A percentile compares a stretch with the other conserved stretches of the same genome.
These are phyloP conservation scores for Apis laboriosa DNA, from an alignment of 1,140 invertebrate species.

Conservation along the genomic window DNA sequence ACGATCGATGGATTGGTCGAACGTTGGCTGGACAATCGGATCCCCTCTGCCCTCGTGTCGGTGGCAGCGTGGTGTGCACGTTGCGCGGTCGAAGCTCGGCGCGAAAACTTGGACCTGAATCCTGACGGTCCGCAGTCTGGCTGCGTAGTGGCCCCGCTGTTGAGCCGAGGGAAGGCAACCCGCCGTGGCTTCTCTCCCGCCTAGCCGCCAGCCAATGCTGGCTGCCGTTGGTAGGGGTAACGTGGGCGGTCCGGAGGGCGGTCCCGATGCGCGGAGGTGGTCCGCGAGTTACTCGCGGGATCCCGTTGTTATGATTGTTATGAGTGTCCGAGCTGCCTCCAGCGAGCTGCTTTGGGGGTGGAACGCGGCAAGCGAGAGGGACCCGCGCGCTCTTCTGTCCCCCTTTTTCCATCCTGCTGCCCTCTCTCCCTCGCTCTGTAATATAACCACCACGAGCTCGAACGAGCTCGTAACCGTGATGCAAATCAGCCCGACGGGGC, in stretches of 20 bases:
- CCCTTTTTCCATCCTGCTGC: constrained; percentile 52
- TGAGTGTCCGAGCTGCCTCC: constrained; percentile 78
- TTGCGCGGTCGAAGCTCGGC: constrained; percentile 68
- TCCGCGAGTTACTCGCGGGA: constrained; percentile 78
- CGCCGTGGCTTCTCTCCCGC: constrained; percentile 58
- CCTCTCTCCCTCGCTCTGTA: constrained; percentile 62
- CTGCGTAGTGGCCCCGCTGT: constrained; percentile 78
- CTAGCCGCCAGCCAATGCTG: constrained; percentile 46
- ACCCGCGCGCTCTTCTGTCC: constrained; percentile 40
- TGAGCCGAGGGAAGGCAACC: constrained; percentile 62
- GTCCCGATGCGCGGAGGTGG: constrained; percentile 79
- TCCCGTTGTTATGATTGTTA: constrained; percentile 80
- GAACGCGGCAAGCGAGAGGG: constrained; percentile 66
- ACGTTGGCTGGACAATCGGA: background rate
- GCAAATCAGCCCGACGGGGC: constrained; percentile 74
- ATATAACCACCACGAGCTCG: constrained; percentile 73
- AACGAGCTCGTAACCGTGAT: constrained; percentile 77
- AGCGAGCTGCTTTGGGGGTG: constrained; percentile 69
- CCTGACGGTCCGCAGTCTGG: constrained; percentile 80
- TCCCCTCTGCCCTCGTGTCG: constrained; percentile 30
- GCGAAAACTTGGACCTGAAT: constrained; percentile 70
- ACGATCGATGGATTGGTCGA: background rate
- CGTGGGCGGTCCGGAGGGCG: constrained; percentile 75
- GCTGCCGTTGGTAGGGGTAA: constrained; percentile 52
- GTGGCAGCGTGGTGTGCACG: constrained; percentile 73